Conservation (phyloP, 2,797 vertebrate genomes). For the Ammospiza maritima region DNA sequence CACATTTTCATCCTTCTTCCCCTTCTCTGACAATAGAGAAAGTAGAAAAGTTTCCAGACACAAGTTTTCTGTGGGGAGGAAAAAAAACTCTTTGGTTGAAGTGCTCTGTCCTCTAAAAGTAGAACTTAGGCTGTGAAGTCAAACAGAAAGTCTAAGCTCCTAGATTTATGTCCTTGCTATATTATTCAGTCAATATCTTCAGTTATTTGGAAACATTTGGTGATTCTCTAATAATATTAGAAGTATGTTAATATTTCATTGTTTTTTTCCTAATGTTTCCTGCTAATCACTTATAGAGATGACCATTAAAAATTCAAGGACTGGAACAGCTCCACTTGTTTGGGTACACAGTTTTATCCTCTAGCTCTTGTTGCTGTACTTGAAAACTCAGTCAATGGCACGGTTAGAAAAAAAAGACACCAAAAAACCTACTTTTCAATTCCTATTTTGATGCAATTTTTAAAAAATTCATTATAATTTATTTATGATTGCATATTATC, state of each 20-base stretch:
- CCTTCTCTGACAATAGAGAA: background rate
- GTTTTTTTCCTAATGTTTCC: slow-evolving; percentile 17
- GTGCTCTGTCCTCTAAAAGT: background rate
- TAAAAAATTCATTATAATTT: background rate
- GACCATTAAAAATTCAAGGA: slow-evolving; percentile 32
- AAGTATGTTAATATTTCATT: slow-evolving; percentile 41
- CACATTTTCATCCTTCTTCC: background rate
- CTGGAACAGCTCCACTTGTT: background rate
- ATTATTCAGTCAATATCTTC: slow-evolving; percentile 49
- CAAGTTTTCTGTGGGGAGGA: background rate
- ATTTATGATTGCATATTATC: slow-evolving; percentile 22
- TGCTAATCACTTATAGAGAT: slow-evolving; percentile 1
- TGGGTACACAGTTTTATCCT: background rate
- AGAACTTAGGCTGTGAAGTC: background rate
- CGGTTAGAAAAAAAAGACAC: background rate
- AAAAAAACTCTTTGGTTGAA: background rate
- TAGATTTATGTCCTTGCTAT: background rate
- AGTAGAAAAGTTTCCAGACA: background rate
- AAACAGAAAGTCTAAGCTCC: background rate
- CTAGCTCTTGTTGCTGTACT: background rate
- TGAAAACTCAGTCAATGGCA: background rate
- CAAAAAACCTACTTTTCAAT: background rate
- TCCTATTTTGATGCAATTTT: background rate
- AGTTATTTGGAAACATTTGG: slow-evolving; percentile 37
- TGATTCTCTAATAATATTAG: slow-evolving; percentile 21